phyloP scores from a whole-genome alignment of 2,888 invertebrate genomes.

The Romanomermis culicivorax region DNA sequence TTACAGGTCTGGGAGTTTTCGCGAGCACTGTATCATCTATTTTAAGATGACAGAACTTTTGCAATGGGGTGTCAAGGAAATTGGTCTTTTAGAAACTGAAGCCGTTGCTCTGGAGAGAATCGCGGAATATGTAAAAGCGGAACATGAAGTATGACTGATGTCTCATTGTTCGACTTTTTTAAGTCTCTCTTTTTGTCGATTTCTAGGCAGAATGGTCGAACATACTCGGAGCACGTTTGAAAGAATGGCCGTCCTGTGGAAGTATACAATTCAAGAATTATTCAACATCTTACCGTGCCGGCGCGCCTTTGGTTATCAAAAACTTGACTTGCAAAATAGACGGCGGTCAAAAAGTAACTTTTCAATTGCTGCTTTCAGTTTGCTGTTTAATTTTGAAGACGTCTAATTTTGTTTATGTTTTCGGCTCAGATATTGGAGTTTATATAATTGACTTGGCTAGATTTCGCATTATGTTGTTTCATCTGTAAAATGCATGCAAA shows the following conservation, averaged over 20 bases:
- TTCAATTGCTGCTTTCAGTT: too few species aligned
- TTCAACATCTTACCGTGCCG: not conserved
- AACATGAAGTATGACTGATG: constrained; percentile 16
- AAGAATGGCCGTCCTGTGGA: constrained; percentile 6
- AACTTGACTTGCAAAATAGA: not conserved
- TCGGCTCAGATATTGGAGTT: too few species aligned
- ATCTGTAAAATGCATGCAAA: too few species aligned
- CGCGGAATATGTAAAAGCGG: constrained; percentile 10
- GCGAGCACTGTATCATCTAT: too few species aligned
- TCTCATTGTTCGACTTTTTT: constrained; percentile 21
- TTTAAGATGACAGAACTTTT: constrained; percentile 52
- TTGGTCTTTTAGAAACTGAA: constrained; percentile 67
- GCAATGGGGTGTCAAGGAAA: constrained; percentile 63
- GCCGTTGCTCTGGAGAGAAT: constrained; percentile 11
- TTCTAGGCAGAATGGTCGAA: constrained; percentile 1
- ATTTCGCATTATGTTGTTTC: too few species aligned
- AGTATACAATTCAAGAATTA: not conserved
- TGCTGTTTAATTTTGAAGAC: too few species aligned
- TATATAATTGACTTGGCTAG: too few species aligned
- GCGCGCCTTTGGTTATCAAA: not conserved
- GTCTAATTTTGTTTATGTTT: too few species aligned
- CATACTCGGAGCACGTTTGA: not conserved
- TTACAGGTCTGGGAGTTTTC: too few species aligned
- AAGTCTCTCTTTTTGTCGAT: constrained; percentile 16
- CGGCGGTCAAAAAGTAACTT: not conserved